Evolutionary conservation across 2,797 vertebrate species (phyloP).

Genomic region (Oryzias dopingdopingensis): DNA sequence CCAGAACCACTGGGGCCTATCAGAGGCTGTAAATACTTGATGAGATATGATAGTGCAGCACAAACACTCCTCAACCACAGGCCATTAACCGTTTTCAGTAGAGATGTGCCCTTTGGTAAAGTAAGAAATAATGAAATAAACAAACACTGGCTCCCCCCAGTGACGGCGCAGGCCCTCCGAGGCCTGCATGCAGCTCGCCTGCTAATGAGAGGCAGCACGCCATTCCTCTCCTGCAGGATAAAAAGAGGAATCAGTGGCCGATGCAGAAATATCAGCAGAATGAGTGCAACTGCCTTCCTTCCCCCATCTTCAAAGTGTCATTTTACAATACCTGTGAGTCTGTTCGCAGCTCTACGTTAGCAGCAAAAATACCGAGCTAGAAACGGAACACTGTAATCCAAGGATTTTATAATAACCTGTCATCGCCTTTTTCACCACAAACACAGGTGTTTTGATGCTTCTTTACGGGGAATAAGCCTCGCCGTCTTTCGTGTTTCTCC

Average conservation of each 20-base stretch:
- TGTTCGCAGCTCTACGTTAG: constrained; percentile 43
- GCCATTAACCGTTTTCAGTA: constrained; percentile 70
- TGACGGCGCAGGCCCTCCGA: constrained; percentile 57
- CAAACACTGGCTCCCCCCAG: constrained; percentile 67
- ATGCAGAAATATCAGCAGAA: constrained; percentile 55
- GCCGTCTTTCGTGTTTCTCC: constrained; percentile 16
- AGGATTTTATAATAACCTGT: constrained; percentile 62
- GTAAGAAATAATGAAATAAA: constrained; percentile 75
- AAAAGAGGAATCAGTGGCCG: constrained; percentile 43
- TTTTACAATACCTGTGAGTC: constrained; percentile 40
- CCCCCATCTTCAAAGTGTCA: constrained; percentile 5
- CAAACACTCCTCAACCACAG: constrained; percentile 74
- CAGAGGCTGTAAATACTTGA: constrained; percentile 75
- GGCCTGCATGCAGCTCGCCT: constrained; percentile 56
- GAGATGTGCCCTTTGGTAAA: constrained; percentile 72
- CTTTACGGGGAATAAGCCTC: too few species aligned
- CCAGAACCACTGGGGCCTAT: constrained; percentile 70
- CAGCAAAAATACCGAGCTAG: constrained; percentile 11
- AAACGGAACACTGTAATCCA: constrained; percentile 55
- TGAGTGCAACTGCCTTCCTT: constrained; percentile 44
- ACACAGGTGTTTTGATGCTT: constrained; percentile 39
- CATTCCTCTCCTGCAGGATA: constrained; percentile 41
- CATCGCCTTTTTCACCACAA: constrained; percentile 38
- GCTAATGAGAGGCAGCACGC: constrained; percentile 69
- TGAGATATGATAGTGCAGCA: constrained; percentile 75